Percentiles rank a stretch among this genome's conserved stretches.
These are phyloP conservation scores for Drosophila obscura DNA, from an alignment of 1,140 invertebrate genomes.

Conservation along the genomic window DNA sequence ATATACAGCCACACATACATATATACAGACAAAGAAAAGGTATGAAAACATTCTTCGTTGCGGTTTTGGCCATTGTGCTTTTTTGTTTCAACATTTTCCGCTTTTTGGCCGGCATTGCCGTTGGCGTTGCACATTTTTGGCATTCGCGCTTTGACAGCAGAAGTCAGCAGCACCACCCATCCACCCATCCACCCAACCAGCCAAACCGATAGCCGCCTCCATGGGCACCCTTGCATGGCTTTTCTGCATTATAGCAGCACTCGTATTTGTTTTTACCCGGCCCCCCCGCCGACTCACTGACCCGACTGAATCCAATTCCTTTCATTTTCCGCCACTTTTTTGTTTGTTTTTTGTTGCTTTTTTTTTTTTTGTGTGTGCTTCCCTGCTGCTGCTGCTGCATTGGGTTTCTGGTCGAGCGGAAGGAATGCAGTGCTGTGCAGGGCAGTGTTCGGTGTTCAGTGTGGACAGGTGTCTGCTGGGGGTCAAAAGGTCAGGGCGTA, in stretches of 20 bases:
- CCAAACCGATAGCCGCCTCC: too few species aligned
- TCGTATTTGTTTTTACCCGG: slow-evolving; percentile 16
- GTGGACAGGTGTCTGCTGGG: background rate
- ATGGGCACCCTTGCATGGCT: background rate
- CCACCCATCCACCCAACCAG: too few species aligned
- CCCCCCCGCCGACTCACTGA: background rate
- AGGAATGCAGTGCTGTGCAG: slow-evolving; percentile 34
- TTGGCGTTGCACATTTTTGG: slow-evolving; percentile 77
- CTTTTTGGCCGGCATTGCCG: slow-evolving; percentile 43
- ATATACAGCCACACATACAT: background rate
- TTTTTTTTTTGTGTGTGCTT: too few species aligned
- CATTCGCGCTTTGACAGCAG: slow-evolving; percentile 75
- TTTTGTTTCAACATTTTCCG: slow-evolving; percentile 45
- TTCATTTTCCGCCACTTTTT: slow-evolving; percentile 7
- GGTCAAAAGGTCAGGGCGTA: slow-evolving; percentile 14
- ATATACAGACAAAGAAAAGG: slow-evolving; percentile 40
- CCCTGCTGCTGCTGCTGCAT: slow-evolving; percentile 29
- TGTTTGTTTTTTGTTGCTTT: too few species aligned
- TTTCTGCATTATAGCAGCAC: slow-evolving; percentile 20
- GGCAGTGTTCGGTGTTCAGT: background rate
- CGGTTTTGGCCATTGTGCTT: slow-evolving; percentile 77
- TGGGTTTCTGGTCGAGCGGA: slow-evolving; percentile 41
- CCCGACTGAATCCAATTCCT: slow-evolving; percentile 27
- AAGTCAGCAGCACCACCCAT: background rate
- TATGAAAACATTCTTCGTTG: slow-evolving; percentile 80